Conservation (phyloP, 92 coral and sea anemone species). For the Phenganax subtilis region DNA sequence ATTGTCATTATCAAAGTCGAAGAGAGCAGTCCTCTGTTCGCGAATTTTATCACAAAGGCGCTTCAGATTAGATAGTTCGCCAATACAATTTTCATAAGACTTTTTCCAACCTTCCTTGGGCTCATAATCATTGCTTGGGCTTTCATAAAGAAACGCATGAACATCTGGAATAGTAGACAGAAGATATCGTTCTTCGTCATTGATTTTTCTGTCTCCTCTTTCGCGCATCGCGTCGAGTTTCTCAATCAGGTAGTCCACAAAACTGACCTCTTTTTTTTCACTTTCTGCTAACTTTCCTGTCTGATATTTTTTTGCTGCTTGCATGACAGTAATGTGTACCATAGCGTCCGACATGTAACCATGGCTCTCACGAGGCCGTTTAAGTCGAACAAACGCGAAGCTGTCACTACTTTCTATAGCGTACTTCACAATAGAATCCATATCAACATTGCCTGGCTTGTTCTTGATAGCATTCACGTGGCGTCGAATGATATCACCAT, state of each 20-base stretch:
- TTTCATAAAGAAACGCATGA: slow-evolving; percentile 48
- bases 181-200: slow-evolving; percentile 42
- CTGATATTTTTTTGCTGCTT: slow-evolving; percentile 52
- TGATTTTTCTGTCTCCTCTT: slow-evolving; percentile 18
- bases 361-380: slow-evolving; percentile 60
- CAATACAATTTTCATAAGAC: slow-evolving; percentile 43
- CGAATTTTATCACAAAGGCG: slow-evolving; percentile 49
- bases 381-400: slow-evolving; percentile 56
- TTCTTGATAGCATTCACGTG: slow-evolving; percentile 54
- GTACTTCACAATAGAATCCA: slow-evolving; percentile 48
- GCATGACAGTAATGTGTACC: slow-evolving; percentile 60
- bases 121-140: slow-evolving; percentile 49
- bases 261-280: neutral
- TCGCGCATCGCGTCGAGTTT: slow-evolving; percentile 13
- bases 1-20: slow-evolving; percentile 26
- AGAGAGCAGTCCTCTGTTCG: neutral
- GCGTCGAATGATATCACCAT: slow-evolving; percentile 66
- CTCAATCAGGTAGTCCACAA: slow-evolving; percentile 49
- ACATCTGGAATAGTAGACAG: slow-evolving; percentile 60
- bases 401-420: slow-evolving; percentile 64
- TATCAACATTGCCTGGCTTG: slow-evolving; percentile 9
- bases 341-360: slow-evolving; percentile 74
- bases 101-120: slow-evolving; percentile 51
- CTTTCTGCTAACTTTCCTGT: slow-evolving; percentile 17
- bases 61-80: slow-evolving; percentile 47